Evolutionary conservation across 2,113 vertebrate genomes (phyloP).

Genomic region (Trematomus loennbergii): DNA sequence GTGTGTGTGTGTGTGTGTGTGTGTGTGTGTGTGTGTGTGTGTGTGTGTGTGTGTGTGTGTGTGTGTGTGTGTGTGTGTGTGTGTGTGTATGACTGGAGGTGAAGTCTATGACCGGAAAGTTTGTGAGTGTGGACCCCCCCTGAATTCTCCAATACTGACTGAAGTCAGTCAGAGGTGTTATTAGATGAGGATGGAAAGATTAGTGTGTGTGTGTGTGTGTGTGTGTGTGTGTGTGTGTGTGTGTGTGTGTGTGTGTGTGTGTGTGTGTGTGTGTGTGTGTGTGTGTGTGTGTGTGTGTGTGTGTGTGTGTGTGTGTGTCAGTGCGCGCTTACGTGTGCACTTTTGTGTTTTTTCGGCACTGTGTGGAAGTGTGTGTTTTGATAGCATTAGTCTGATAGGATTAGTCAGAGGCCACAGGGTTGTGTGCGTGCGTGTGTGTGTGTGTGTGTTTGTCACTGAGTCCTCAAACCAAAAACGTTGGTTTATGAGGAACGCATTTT

Average conservation of each 20-base stretch:
- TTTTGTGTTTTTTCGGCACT: conserved; percentile 21
- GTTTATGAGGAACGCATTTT: conserved; percentile 6
- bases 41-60: conserved; percentile 20
- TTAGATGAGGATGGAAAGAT: conserved; percentile 63
- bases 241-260: too few relatives aligned
- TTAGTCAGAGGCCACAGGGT: conserved; percentile 48
- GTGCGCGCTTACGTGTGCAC: conserved; percentile 46
- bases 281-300: conserved; percentile 30
- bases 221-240: too few relatives aligned
- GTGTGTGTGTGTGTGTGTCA: conserved; percentile 32
- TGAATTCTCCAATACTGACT: conserved; percentile 43
- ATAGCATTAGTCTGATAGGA: conserved; percentile 62
- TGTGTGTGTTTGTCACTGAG: background rate
- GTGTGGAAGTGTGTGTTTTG: conserved; percentile 55
- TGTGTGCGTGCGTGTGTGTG: conserved; percentile 14
- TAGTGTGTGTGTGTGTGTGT: conserved; percentile 35
- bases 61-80: conserved; percentile 47
- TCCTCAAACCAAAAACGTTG: background rate
- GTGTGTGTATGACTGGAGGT: conserved; percentile 43
- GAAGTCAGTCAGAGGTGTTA: conserved; percentile 67
- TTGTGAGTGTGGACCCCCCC: conserved; percentile 55
- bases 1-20: conserved; percentile 46
- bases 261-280: too few relatives aligned
- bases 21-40: conserved; percentile 39
- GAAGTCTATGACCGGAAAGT: conserved; percentile 37